Base-by-base conservation (phyloP, 2,888 invertebrate species). In the Spodoptera picta region DNA sequence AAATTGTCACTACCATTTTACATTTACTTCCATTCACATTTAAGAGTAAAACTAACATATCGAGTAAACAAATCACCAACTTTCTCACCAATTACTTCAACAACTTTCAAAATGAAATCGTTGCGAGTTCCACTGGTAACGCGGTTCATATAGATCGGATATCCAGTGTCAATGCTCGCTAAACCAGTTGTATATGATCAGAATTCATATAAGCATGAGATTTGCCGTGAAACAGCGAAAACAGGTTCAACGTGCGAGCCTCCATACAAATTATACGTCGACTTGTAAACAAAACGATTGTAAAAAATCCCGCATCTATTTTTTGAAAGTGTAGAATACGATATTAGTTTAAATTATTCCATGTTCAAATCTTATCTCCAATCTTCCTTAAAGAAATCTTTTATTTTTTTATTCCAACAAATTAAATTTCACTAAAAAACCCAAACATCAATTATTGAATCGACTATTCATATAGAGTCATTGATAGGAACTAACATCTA, bases 111-210 rank as follows among this genome's bases (percentile, higher is more conserved):
- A 77, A 71, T 66, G 73, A 73, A 70, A 77, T 67, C 59, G 44
- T n/a, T 53, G 52, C 67, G 65, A 72, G 73, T 56, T 43, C 23
- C 27, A 27, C 41, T 64, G 59, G 69, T 75, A 71, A 60, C 54
- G 73, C 45, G 43, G 66, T 51, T 51, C 67, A 66, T 55, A 60
- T 59, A 57, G 66, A 77, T 74, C 71, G 56, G 69, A 68, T 67
- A 67, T 60, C 59, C 66, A 68, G 81, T 73, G 80, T 79, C 81
- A 80, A 67, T 72, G 79, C 65, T 69, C 65, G 36, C 23, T 54
- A 66, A 79, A 73, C 79, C 66, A 41, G 79, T 75, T 71, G 0
- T 62, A 47, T 63, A 71, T 65, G 70, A 56, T 65, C 69, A 70
- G 73, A 70, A 80, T 65, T 65, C 62, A 56, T 65, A 31, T 46